Evolutionary conservation across 2,113 vertebrate genomes (phyloP), one percentile per base, ranked within the genome.

Genomic region (Vulpes ferrilata): DNA sequence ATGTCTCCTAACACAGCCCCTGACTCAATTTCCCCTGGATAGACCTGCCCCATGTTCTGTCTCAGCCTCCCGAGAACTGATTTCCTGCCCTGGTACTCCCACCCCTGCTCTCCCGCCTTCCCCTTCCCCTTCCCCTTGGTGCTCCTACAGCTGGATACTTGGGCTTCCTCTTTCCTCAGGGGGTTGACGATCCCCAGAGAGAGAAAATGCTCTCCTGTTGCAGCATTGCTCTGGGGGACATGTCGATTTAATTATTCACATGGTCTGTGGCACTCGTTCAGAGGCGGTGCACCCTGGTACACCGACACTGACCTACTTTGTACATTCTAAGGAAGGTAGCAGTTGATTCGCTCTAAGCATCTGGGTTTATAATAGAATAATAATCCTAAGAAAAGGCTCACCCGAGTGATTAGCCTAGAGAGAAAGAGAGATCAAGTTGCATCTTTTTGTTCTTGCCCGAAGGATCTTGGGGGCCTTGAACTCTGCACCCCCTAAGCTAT

Each of bases 361-460:
- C 71, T 60, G 67, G 65, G 60, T 94, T 94, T 93, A 69, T 91
- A 92, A 71, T 30, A 89, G 93, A 96, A 71, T 81, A 86, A 89
- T 91, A 87, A 87, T 25, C 57, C 64, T 25, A 57, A 94, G 74
- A 59, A 93, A 87, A 55, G 69, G 74, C 86, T 96, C 85, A 69
- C 78, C 38, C 0, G 0, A 60, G 53, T 38, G 62, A 95, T 78
- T 62, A 86, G 43, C 73, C 84, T 76, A 43, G 88, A 65, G 85
- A 80, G 88, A 85, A 62, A 86, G 84, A 97, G 74, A 92, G 91
- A 89, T 96, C 91, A 94, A 83, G 57, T 93, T 35, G 71, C 79
- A 43, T n/a, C 83, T 78, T 95, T 97, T 96, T 82, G 95, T 97
- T 92, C 76, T 71, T 62, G 27, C 64, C 48, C 2, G 10, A 57